Conservation (phyloP, 1,140 invertebrate species). For the Brachionus plicatilis region DNA sequence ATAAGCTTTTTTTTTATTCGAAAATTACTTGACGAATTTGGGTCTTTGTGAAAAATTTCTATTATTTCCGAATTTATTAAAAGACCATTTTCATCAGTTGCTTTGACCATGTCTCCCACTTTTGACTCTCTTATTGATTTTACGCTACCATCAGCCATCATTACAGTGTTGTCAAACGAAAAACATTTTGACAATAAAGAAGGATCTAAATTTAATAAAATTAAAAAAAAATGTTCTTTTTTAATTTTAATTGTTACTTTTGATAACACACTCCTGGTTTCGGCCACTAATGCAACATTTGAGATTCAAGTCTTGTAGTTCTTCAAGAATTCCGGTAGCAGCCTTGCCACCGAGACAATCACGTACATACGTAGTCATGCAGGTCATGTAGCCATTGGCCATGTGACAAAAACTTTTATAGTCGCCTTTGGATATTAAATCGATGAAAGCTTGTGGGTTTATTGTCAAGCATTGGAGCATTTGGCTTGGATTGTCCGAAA, state of each 20-base stretch:
- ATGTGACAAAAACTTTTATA: constrained; percentile 40
- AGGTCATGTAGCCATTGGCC: constrained; percentile 38
- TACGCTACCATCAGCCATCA: not conserved
- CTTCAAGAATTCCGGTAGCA: constrained; percentile 35
- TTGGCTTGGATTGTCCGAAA: constrained; percentile 36
- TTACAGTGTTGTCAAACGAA: not conserved
- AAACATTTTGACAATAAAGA: constrained; percentile 16
- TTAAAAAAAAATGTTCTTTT: not conserved
- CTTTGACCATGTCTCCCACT: constrained; percentile 14
- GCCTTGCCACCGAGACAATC: constrained; percentile 39
- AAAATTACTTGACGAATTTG: constrained; percentile 16
- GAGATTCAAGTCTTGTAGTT: constrained; percentile 33
- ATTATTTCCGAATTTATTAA: constrained; percentile 15
- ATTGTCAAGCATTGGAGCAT: constrained; percentile 39
- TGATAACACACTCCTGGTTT: constrained; percentile 22
- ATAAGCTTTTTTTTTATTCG: not conserved
- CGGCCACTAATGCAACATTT: constrained; percentile 35
- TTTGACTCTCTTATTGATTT: not conserved
- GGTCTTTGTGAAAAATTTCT: not conserved
- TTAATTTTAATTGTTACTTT: not conserved
- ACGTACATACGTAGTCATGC: not conserved
- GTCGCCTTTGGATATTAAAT: constrained; percentile 37
- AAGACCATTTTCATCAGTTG: not conserved
- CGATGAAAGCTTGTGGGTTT: constrained; percentile 38
- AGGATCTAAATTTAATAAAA: constrained; percentile 8